Percentiles rank a stretch among this genome's conserved stretches.
These are phyloP conservation scores for Solenodon paradoxus DNA, from an alignment of 2,113 vertebrate genomes.

Conservation along the genomic window DNA sequence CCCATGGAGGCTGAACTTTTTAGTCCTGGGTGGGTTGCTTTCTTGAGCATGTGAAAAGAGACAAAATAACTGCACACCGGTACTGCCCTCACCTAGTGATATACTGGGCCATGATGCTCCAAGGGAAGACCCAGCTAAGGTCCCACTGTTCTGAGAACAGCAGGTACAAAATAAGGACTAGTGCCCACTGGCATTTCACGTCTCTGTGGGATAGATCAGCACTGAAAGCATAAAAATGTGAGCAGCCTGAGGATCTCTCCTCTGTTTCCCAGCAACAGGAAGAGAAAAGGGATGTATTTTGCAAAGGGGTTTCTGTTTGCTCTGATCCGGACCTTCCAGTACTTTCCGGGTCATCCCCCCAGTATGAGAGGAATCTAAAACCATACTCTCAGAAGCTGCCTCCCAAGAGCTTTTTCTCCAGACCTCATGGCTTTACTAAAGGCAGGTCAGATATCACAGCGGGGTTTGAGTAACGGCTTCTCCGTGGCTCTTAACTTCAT, in stretches of 20 bases:
- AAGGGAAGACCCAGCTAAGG: not conserved
- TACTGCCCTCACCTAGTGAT: too few species aligned
- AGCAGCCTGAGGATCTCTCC: not conserved
- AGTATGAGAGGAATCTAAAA: not conserved
- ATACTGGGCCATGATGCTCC: too few species aligned
- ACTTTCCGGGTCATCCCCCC: too few species aligned
- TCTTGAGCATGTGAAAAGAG: not conserved
- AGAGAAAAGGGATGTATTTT: not conserved
- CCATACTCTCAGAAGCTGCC: not conserved
- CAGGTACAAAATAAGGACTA: not conserved
- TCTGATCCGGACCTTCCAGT: not conserved
- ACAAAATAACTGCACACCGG: too few species aligned
- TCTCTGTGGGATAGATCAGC: not conserved
- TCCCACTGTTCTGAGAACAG: not conserved
- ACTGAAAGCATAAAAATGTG: not conserved
- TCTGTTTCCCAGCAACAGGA: not conserved
- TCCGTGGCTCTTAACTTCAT: accelerated
- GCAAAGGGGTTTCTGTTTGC: accelerated
- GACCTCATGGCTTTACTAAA: not conserved
- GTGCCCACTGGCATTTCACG: too few species aligned
- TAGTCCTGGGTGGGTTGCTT: too few species aligned
- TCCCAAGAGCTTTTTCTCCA: not conserved
- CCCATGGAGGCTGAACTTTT: not conserved
- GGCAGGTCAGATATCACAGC: not conserved
- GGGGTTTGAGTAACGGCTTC: not conserved